These are phyloP conservation scores for Aricia agestis DNA, from an alignment of 1,140 invertebrate species.

Conservation along the genomic window DNA sequence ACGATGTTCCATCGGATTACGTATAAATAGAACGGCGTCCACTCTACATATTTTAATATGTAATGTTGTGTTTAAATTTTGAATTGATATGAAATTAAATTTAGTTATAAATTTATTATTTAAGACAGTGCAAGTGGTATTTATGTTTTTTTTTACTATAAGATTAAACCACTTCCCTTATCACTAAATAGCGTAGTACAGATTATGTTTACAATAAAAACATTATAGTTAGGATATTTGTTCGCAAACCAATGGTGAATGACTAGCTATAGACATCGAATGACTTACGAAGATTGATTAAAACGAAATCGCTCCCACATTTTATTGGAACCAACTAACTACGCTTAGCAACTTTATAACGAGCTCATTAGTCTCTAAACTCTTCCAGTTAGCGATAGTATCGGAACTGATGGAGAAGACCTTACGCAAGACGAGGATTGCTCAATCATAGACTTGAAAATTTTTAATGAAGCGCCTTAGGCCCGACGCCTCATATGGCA, in stretches of 20 bases:
- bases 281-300: neutral
- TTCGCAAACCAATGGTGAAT: no score
- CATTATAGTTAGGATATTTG: no score
- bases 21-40: neutral
- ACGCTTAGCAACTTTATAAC: slow-evolving; percentile 58
- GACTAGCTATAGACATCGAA: neutral
- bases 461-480: slow-evolving; percentile 28
- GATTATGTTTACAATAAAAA: no score
- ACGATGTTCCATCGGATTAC: neutral
- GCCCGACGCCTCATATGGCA: neutral
- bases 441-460: slow-evolving; percentile 29
- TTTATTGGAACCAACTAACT: slow-evolving; percentile 4
- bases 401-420: slow-evolving; percentile 28
- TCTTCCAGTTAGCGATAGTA: slow-evolving; percentile 38
- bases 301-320: slow-evolving; percentile 4
- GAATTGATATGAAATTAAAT: no score
- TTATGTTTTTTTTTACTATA: no score
- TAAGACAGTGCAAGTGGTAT: no score
- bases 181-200: no score
- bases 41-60: no score
- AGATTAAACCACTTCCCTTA: no score
- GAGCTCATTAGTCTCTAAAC: slow-evolving; percentile 53
- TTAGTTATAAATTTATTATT: no score
- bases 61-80: no score
- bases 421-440: slow-evolving; percentile 27